phyloP scores from a whole-genome alignment of 2,888 invertebrate genomes.

The Agrenia bidenticulata region DNA sequence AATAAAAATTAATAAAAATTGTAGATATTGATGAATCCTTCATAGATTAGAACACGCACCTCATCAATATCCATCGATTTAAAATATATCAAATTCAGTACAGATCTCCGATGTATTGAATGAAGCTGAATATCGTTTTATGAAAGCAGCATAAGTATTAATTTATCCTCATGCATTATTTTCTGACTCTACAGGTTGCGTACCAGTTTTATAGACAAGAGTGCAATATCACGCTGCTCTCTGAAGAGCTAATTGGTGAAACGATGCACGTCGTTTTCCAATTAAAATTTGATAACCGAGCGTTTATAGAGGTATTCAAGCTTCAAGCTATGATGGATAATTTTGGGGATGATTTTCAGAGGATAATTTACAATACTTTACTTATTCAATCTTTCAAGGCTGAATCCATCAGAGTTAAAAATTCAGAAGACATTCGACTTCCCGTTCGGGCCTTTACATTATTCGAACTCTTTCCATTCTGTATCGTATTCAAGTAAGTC shows the following conservation, averaged over 20 bases:
- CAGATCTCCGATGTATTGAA: too few relatives aligned
- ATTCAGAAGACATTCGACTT: slow-evolving; percentile 5
- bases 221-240: slow-evolving; percentile 83
- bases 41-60: too few relatives aligned
- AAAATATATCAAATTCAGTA: too few relatives aligned
- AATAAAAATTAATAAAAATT: too few relatives aligned
- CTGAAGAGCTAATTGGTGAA: slow-evolving; percentile 72
- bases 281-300: slow-evolving; percentile 89
- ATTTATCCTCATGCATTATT: too few relatives aligned
- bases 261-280: slow-evolving; percentile 86
- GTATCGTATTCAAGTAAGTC: slow-evolving; percentile 90
- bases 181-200: slow-evolving; percentile 67
- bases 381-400: too few relatives aligned
- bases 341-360: too few relatives aligned
- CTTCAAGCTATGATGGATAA: too few relatives aligned
- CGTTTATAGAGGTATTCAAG: slow-evolving; percentile 78
- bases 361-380: background rate
- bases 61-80: too few relatives aligned
- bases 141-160: too few relatives aligned
- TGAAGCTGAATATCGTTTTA: too few relatives aligned
- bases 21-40: too few relatives aligned
- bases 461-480: slow-evolving; percentile 97
- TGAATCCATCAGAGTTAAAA: background rate
- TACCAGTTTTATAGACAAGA: slow-evolving; percentile 92
- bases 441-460: slow-evolving; percentile 70